A percentile compares a stretch with the other conserved stretches of the same genome.
These are phyloP conservation scores for Agrotis segetum DNA, from an alignment of 2,888 invertebrate genomes.

Conservation along the genomic window DNA sequence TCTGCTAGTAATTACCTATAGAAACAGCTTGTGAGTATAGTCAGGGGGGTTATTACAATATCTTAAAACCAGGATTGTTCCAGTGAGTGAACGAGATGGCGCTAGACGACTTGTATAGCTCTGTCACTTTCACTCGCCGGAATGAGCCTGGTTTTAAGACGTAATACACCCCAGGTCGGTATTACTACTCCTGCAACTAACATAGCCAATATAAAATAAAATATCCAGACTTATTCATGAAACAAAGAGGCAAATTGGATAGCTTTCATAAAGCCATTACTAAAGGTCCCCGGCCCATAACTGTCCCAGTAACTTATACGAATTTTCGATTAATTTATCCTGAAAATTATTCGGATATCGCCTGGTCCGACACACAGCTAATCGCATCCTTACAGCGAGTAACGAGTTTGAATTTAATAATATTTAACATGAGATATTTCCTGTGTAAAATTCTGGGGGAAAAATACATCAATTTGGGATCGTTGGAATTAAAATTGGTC, in stretches of 20 bases:
- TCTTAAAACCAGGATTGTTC: too few species aligned
- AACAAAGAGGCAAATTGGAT: not conserved
- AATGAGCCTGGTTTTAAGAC: too few species aligned
- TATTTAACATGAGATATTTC: slow-evolving; percentile 1
- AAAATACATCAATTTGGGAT: slow-evolving; percentile 1
- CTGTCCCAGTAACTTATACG: not conserved
- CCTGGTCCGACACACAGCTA: slow-evolving; percentile 21
- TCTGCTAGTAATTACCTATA: too few species aligned
- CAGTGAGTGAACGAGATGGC: too few species aligned
- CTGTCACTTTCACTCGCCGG: too few species aligned
- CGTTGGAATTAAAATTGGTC: slow-evolving; percentile 20
- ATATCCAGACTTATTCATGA: not conserved
- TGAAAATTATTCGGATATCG: slow-evolving; percentile 19
- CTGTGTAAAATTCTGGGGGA: not conserved
- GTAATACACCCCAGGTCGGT: too few species aligned
- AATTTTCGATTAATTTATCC: slow-evolving; percentile 16
- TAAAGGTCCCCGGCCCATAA: not conserved
- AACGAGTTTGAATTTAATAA: slow-evolving; percentile 19
- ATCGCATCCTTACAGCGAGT: slow-evolving; percentile 20
- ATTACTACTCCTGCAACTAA: too few species aligned
- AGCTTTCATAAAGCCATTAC: not conserved
- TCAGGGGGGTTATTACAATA: too few species aligned
- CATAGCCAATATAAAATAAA: not conserved
- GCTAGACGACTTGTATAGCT: too few species aligned
- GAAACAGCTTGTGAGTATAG: too few species aligned